phyloP scores from a whole-genome alignment of 2,113 vertebrate genomes.

The Takifugu bimaculatus region DNA sequence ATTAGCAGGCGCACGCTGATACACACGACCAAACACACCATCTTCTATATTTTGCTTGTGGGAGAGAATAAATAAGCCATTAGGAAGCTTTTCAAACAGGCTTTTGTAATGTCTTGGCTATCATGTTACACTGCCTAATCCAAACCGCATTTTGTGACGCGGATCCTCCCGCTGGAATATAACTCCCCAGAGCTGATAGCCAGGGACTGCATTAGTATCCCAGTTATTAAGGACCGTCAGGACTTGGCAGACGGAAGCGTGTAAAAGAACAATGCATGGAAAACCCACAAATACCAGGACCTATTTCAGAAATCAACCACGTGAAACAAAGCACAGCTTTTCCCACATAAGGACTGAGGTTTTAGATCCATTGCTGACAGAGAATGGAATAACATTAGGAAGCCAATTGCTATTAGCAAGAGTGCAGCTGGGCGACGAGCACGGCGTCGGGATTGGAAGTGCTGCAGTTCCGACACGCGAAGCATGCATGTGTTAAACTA shows the following conservation, averaged over 20 bases:
- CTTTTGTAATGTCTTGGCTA: too few species aligned
- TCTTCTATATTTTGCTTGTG: too few species aligned
- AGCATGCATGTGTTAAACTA: slow-evolving; percentile 54
- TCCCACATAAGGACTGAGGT: slow-evolving; percentile 3
- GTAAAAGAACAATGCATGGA: background rate
- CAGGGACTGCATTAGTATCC: slow-evolving; percentile 25
- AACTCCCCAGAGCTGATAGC: slow-evolving; percentile 22
- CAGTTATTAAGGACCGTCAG: slow-evolving; percentile 1
- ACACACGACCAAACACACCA: too few species aligned
- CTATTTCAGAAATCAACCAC: background rate
- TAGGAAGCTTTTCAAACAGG: too few species aligned
- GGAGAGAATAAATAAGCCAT: too few species aligned
- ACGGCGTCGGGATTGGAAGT: slow-evolving; percentile 11
- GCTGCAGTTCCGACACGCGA: slow-evolving; percentile 26
- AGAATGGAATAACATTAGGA: background rate
- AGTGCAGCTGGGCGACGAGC: slow-evolving; percentile 13
- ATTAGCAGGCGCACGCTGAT: too few species aligned
- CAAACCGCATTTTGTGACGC: too few species aligned
- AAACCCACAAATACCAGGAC: background rate
- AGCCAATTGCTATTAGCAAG: slow-evolving; percentile 1
- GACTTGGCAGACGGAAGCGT: background rate
- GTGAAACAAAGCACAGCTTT: slow-evolving; percentile 3
- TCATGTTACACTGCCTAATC: too few species aligned
- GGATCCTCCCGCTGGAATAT: slow-evolving; percentile 27
- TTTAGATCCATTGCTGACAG: slow-evolving; percentile 19